phyloP scores from a whole-genome alignment of 2,888 invertebrate genomes.

The Tanaodytes sp. region DNA sequence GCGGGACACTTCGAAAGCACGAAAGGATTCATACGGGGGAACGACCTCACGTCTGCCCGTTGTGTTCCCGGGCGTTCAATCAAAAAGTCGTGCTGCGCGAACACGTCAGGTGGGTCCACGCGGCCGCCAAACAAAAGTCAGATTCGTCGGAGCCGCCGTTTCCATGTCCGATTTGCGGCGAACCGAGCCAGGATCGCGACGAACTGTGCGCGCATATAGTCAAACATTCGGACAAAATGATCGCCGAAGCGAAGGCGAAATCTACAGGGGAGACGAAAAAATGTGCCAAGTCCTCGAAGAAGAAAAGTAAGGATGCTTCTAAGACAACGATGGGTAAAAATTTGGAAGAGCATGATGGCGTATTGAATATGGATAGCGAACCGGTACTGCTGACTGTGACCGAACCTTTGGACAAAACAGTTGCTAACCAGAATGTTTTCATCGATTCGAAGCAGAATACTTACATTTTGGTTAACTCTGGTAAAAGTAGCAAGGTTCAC shows the following conservation, averaged over 20 bases:
- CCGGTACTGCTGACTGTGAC: conserved; percentile 37
- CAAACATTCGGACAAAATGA: conserved; percentile 75
- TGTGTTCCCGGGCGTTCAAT: conserved; percentile 75
- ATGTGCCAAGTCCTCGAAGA: conserved; percentile 57
- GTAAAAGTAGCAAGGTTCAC: conserved; percentile 36
- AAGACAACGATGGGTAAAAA: background rate
- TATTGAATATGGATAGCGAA: conserved; percentile 49
- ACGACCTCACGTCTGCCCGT: conserved; percentile 74
- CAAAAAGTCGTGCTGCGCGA: conserved; percentile 76
- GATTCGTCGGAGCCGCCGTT: conserved; percentile 70
- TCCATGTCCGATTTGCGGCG: conserved; percentile 73
- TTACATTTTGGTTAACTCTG: conserved; percentile 30
- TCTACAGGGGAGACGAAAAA: conserved; percentile 59
- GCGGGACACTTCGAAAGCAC: conserved; percentile 75
- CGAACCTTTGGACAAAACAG: conserved; percentile 42
- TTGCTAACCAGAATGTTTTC: conserved; percentile 15
- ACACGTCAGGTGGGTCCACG: conserved; percentile 75
- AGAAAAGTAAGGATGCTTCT: conserved; percentile 41
- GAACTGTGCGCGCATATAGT: conserved; percentile 75
- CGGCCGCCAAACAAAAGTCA: conserved; percentile 71
- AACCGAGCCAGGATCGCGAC: conserved; percentile 72
- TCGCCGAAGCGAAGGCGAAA: conserved; percentile 72
- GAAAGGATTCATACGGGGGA: conserved; percentile 75
- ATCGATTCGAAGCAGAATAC: conserved; percentile 34
- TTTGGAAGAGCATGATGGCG: conserved; percentile 40